These are phyloP conservation scores for Crenuchus spilurus DNA, from an alignment of 2,797 vertebrate genomes.

Conservation along the genomic window DNA sequence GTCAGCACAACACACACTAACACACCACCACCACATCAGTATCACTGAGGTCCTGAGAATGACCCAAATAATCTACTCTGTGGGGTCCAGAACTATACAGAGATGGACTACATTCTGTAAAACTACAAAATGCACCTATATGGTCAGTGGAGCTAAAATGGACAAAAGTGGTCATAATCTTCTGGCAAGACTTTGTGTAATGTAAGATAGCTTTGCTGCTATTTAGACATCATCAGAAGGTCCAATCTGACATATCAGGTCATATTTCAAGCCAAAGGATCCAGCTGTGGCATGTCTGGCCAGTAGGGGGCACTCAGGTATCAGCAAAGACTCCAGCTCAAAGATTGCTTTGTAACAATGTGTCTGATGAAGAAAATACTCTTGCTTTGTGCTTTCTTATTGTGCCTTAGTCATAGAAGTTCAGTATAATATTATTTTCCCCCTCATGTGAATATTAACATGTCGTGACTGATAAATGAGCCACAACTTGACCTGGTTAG, in stretches of 20 bases:
- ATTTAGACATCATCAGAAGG: too few species aligned
- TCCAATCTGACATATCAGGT: conserved; percentile 34
- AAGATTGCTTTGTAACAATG: conserved; percentile 47
- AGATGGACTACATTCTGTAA: too few species aligned
- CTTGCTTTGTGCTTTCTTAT: conserved; percentile 58
- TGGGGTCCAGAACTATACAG: too few species aligned
- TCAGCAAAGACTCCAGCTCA: conserved; percentile 56
- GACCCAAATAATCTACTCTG: too few species aligned
- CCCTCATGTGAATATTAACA: conserved; percentile 63
- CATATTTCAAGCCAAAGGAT: background rate
- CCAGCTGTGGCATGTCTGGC: conserved; percentile 34
- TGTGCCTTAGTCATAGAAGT: conserved; percentile 60
- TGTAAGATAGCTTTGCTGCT: too few species aligned
- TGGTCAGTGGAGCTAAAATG: too few species aligned
- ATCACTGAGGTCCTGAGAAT: too few species aligned
- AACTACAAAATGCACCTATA: too few species aligned
- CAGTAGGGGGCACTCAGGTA: conserved; percentile 82
- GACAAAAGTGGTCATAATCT: too few species aligned
- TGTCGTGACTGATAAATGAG: conserved; percentile 57
- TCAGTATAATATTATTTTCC: conserved; percentile 58
- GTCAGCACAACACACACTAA: too few species aligned
- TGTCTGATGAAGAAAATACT: conserved; percentile 44
- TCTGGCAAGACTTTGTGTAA: too few species aligned
- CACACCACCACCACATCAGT: too few species aligned
- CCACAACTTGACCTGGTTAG: conserved; percentile 55